Base-by-base conservation (phyloP, 2,888 invertebrate species). In the Lucinisca nassula region DNA sequence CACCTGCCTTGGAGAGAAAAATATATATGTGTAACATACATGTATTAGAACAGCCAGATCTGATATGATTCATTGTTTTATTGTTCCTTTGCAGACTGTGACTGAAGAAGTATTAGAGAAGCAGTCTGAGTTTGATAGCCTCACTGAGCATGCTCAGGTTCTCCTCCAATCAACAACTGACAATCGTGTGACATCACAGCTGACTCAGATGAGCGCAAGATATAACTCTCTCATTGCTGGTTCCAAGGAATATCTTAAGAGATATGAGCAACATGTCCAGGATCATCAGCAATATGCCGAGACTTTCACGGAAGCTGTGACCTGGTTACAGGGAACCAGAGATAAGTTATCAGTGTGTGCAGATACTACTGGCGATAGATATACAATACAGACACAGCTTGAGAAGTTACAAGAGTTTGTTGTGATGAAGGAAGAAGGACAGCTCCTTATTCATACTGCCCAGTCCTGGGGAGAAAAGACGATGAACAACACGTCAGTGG, bases 401-500 rank as follows among this genome's bases (percentile, higher is more conserved):
- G 94, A 95, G 82, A 94, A 94, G 86, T 88, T 95, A 70, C 95
- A 95, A 93, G 98, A 98, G 95, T 97, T 99, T 73, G 97, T 98
- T 73, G 96, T 99, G n/a, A 97, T 98, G 87, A 99, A 99, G 96
- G 99, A 99, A 93, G 98, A 98, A 97, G 99, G 99, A 3, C 98
- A 98, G 93, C 97, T 98, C 0, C 98, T 98, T 96, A 98, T 99
- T 40, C 98, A 99, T 95, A 97, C 97, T 76, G 97, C 98, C 61
- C 98, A 99, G n/a, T 99, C 99, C 94, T 96, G 98, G 92, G 99
- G 98, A 0, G 99, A 99, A 96, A 98, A 97, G 92, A 98, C 99
- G 0, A 97, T 99, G 93, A 98, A 98, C 0, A 99, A 98, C 94
- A 99, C 99, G 0, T 98, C 99, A 0, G 98, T 98, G 0, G 97